Evolutionary conservation across 2,797 vertebrate species (phyloP).

Genomic region (Fratercula arctica): DNA sequence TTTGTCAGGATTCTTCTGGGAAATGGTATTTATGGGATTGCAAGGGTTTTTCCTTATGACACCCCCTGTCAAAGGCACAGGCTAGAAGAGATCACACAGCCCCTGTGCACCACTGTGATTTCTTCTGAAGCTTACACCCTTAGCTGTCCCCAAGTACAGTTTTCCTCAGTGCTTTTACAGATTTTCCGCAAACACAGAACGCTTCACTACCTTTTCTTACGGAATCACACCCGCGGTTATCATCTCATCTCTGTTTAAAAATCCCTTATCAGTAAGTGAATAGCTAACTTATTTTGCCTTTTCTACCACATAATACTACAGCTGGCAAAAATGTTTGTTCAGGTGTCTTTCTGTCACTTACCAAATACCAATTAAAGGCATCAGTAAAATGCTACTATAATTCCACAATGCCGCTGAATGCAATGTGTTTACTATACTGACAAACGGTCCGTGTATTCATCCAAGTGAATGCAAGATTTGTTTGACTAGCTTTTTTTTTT

Average conservation of each 20-base stretch:
- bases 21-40: neutral
- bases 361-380: neutral
- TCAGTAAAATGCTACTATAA: neutral
- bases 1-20: neutral
- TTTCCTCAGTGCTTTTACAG: neutral
- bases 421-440: neutral
- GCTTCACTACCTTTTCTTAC: neutral
- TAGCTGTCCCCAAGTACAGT: neutral
- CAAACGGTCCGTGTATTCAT: neutral
- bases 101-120: neutral
- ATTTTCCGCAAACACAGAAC: neutral
- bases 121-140: neutral
- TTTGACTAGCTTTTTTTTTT: slow-evolving; percentile 60
- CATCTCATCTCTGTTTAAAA: neutral
- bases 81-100: neutral
- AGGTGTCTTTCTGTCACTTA: neutral
- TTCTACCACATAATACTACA: neutral
- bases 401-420: neutral
- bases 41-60: neutral
- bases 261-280: neutral
- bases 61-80: neutral
- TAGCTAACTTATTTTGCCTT: neutral
- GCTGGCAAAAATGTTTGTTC: slow-evolving; percentile 12
- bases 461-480: slow-evolving; percentile 23
- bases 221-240: neutral